Base-by-base conservation (phyloP, 2,888 invertebrate genomes). In the Zygothrica quintamaculata region DNA sequence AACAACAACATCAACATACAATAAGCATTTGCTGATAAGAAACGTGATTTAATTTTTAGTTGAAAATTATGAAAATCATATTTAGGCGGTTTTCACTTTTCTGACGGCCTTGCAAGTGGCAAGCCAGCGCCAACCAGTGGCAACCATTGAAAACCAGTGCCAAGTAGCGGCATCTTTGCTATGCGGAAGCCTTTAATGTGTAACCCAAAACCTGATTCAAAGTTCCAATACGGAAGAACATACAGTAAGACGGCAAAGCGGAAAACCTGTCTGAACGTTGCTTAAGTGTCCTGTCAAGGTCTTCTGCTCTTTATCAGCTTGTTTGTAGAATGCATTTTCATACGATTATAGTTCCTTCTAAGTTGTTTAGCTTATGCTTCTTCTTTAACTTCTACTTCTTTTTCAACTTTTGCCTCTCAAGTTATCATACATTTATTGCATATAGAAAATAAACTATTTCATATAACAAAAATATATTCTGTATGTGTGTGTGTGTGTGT, bases 1-100 rank as follows among this genome's bases (percentile, higher is more conserved):
- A 36, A 26, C 48, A 37, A 13, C 15, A 33, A 8, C 34, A 33
- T 22, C 52, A 12, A 22, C 12, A 4, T 22, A 12, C 46, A 34
- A 33, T 43, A 57, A 39, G 18, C 52, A 58, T 57, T n/a, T 42
- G 56, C 67, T 80, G 87, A 80, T 80, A 84, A 81, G 87, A 77
- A 87, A 87, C 87, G 81, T 82, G 85, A 81, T 81, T 87, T 77
- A 74, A 84, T 81, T 81, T 84, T 87, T 50, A 84, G 69, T 72
- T 67, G 59, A 58, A 80, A 80, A 80, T 87, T 87, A 86, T 86
- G 67, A 80, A 86, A 80, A 80, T 69, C 84, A 75, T 69, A 75
- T 55, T 61, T 60, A 56, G 34, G 50, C 50, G 43, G 74, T 80
- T 80, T 80, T 80, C 80, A 80, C 79, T 84, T 79, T 86, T 69